phyloP scores from a whole-genome alignment of 2,113 vertebrate genomes.

The Zeus faber region DNA sequence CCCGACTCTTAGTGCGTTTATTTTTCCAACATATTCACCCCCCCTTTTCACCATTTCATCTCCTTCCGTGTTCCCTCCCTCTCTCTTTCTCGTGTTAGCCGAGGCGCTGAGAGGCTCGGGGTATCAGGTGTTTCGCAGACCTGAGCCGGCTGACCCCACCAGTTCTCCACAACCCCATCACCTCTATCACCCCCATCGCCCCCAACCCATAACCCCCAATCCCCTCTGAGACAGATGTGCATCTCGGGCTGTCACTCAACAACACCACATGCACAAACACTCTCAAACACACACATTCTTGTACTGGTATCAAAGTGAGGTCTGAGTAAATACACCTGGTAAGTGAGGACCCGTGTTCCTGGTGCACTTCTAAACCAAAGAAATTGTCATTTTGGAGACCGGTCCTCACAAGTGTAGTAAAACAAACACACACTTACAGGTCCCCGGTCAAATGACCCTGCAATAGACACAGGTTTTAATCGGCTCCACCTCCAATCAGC shows the following conservation, averaged over 20 bases:
- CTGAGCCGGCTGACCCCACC: not conserved
- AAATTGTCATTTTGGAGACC: too few species aligned
- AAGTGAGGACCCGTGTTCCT: too few species aligned
- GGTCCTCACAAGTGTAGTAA: too few species aligned
- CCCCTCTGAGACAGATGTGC: conserved; percentile 35
- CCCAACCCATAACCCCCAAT: not conserved
- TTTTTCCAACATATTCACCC: not conserved
- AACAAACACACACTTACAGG: too few species aligned
- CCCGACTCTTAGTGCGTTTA: not conserved
- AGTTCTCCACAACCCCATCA: not conserved
- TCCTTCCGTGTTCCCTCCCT: not conserved
- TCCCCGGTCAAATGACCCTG: too few species aligned
- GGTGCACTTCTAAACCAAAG: too few species aligned
- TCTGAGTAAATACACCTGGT: too few species aligned
- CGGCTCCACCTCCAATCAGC: too few species aligned
- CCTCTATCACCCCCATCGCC: conserved; percentile 25
- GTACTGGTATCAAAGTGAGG: too few species aligned
- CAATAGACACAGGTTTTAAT: too few species aligned
- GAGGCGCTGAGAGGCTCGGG: conserved; percentile 49
- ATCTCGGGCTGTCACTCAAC: conserved; percentile 20
- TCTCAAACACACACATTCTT: conserved; percentile 37
- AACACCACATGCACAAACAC: conserved; percentile 1
- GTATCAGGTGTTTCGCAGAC: conserved; percentile 8
- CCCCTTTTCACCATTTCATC: not conserved
- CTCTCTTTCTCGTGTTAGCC: not conserved